phyloP scores from a whole-genome alignment of 2,888 invertebrate genomes.

The Machimus rusticus region DNA sequence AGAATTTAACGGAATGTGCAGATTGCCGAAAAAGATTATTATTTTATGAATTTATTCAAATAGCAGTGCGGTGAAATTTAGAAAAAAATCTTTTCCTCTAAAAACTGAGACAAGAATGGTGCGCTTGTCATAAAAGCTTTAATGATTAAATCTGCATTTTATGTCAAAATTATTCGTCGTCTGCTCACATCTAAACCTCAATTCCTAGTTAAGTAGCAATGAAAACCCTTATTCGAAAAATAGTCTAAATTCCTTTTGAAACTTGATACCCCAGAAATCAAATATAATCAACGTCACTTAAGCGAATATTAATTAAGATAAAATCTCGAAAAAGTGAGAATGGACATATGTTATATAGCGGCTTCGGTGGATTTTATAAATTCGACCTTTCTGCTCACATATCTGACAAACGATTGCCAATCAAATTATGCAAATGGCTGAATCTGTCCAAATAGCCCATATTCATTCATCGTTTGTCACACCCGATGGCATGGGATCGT shows the following conservation, averaged over 20 bases:
- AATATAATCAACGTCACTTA: conserved; percentile 20
- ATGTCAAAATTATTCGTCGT: conserved; percentile 19
- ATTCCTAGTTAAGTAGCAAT: background rate
- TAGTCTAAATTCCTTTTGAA: background rate
- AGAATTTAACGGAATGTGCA: background rate
- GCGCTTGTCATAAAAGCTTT: background rate
- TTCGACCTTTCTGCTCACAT: conserved; percentile 13
- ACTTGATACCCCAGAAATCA: background rate
- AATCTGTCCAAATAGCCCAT: conserved; percentile 27
- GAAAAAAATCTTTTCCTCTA: background rate
- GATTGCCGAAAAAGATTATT: background rate
- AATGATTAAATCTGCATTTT: conserved; percentile 16
- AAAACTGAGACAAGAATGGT: background rate
- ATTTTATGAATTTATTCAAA: conserved; percentile 29
- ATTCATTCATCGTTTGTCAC: conserved; percentile 21
- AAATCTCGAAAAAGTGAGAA: background rate
- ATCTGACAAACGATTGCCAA: conserved; percentile 8
- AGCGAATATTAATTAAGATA: background rate
- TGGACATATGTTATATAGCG: background rate
- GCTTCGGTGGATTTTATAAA: background rate
- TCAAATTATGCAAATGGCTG: conserved; percentile 29
- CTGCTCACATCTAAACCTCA: background rate
- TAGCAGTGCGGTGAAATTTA: background rate
- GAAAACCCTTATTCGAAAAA: background rate
- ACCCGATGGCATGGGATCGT: conserved; percentile 1